Evolutionary conservation across 92 coral and sea anemone species (phyloP), one percentile per base, ranked within the genome.

Genomic region (Siderastrea radians): DNA sequence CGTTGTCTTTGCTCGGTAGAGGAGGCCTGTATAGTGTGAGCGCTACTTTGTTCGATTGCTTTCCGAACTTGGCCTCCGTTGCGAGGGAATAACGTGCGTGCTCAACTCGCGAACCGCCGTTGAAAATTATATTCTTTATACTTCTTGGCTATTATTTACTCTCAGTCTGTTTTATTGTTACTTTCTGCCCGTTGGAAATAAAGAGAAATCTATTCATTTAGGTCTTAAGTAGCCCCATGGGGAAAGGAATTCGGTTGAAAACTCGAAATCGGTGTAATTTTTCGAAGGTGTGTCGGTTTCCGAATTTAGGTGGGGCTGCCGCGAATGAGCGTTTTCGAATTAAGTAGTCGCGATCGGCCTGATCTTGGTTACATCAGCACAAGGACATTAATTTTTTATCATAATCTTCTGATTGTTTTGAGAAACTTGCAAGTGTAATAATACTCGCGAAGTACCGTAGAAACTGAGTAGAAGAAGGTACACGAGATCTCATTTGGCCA

Each of bases 341-440:
- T 68, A 86, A 86, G 86, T 68, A 76, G 74, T 15, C 17, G 83
- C 79, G 84, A 85, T 89, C 90, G 86, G 10, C 26, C 63, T 52
- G 78, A 78, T 71, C 86, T 91, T 88, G 54, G 90, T 92, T 68
- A 78, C 87, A 81, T 84, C 78, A 73, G 80, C 68, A 68, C 67
- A 68, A 77, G 65, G 87, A 87, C 84, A 74, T 85, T 83, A 85
- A 88, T 88, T 86, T 85, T 87, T 80, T 79, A 88, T 90, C 81
- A 80, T 90, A 80, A 92, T 87, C 85, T 87, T 94, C 77, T 93
- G 90, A 92, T 92, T 86, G 90, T 81, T 93, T 83, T 87, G 78
- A 49, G 84, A 84, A 70, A 53, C 80, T 47, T 77, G 52, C 59
- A 88, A 84, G 81, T 86, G 84, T 83, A 84, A 49, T 79, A 84